Percentiles rank a stretch among this genome's conserved stretches.
These are phyloP conservation scores for Aurelia sp. DNA, from an alignment of 30 jellyfish, hydroid and myxozoan species.

Conservation along the genomic window DNA sequence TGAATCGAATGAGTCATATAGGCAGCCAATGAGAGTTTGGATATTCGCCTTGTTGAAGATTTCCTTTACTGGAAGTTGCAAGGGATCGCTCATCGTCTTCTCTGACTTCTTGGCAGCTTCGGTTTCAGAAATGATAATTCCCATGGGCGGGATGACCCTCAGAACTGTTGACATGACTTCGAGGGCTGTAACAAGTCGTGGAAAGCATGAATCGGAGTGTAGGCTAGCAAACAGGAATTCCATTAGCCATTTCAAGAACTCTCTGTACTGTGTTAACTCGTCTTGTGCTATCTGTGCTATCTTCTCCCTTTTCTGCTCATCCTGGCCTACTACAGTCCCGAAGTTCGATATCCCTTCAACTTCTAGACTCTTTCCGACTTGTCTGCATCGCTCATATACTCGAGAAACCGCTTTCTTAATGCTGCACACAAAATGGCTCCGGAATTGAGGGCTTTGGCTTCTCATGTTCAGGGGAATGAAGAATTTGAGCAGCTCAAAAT, in stretches of 20 bases:
- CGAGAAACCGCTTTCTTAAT: slow-evolving; percentile 70
- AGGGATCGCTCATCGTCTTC: not conserved
- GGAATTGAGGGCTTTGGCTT: slow-evolving; percentile 76
- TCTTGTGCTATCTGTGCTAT: too few relatives aligned
- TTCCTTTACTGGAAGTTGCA: not conserved
- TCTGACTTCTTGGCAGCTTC: not conserved
- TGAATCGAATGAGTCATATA: slow-evolving; percentile 72
- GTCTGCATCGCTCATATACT: slow-evolving; percentile 38
- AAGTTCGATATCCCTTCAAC: not conserved
- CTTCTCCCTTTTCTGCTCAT: not conserved
- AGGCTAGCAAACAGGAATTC: slow-evolving; percentile 40
- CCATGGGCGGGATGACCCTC: not conserved
- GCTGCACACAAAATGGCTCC: slow-evolving; percentile 66
- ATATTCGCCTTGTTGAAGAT: slow-evolving; percentile 30
- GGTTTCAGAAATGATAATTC: not conserved
- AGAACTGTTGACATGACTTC: slow-evolving; percentile 29
- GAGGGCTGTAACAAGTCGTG: slow-evolving; percentile 64
- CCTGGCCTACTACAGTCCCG: too few relatives aligned
- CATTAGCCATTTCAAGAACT: slow-evolving; percentile 71
- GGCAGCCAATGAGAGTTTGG: slow-evolving; percentile 61
- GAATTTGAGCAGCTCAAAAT: slow-evolving; percentile 58
- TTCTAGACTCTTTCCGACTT: not conserved
- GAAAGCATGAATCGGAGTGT: slow-evolving; percentile 52
- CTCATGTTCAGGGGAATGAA: slow-evolving; percentile 81
- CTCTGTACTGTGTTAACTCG: slow-evolving; percentile 27